Conservation (phyloP, 2,797 vertebrate species). For the Phrynocephalus guinanensis region DNA sequence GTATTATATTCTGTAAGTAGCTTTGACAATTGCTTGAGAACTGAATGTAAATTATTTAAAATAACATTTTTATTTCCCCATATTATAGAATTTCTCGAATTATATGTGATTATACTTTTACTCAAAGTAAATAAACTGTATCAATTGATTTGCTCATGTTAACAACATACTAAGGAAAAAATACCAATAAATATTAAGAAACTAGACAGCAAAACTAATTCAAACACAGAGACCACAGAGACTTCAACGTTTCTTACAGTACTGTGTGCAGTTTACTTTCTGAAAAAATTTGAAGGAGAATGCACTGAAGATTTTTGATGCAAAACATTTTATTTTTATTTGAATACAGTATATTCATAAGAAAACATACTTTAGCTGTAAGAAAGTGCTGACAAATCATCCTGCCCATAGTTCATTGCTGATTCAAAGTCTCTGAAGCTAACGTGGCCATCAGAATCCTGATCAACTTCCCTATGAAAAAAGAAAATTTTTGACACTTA, state of each 20-base stretch:
- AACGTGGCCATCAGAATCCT: slow-evolving; percentile 80
- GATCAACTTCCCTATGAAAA: slow-evolving; percentile 79
- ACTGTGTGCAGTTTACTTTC: slow-evolving; percentile 58
- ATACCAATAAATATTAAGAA: slow-evolving; percentile 42
- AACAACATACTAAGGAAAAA: not conserved
- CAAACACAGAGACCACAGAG: slow-evolving; percentile 53
- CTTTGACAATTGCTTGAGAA: not conserved
- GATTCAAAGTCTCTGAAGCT: slow-evolving; percentile 86
- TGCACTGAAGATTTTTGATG: slow-evolving; percentile 63
- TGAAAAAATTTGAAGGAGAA: slow-evolving; percentile 65
- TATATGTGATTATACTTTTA: not conserved
- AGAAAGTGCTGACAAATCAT: slow-evolving; percentile 64
- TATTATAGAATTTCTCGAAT: not conserved
- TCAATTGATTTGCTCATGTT: not conserved
- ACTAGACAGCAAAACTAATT: slow-evolving; percentile 28
- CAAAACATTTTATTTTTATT: slow-evolving; percentile 17
- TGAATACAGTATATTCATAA: slow-evolving; percentile 45
- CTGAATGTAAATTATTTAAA: not conserved
- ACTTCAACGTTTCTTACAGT: slow-evolving; percentile 60
- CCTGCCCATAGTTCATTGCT: slow-evolving; percentile 74
- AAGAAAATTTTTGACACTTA: slow-evolving; percentile 68
- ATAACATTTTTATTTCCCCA: not conserved
- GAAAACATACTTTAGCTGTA: slow-evolving; percentile 58
- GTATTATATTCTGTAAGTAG: not conserved
- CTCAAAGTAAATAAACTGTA: not conserved